Conservation (phyloP, 2,888 invertebrate genomes). For the Syrphus vitripennis region DNA sequence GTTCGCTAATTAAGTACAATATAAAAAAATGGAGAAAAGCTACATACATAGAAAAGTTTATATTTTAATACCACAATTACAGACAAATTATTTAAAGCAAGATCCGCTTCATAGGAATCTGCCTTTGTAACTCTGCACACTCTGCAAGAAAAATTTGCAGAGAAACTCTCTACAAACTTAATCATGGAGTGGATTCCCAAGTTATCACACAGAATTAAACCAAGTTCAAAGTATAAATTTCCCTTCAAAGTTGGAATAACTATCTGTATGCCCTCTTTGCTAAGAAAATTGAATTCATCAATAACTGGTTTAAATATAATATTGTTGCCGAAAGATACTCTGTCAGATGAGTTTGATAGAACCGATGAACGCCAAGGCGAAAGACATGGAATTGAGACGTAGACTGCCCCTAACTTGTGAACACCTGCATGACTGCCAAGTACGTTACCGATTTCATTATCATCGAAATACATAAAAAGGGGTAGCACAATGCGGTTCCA, state of each 20-base stretch:
- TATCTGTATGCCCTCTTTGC: not conserved
- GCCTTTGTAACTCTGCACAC: not conserved
- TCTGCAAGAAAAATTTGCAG: not conserved
- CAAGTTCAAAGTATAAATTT: not conserved
- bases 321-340: not conserved
- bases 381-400: not conserved
- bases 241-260: not conserved
- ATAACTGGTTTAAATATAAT: not conserved
- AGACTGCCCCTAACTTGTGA: not conserved
- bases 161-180: not conserved
- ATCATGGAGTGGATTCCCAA: not conserved
- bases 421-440: not conserved
- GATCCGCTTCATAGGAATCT: not conserved
- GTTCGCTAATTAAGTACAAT: too few relatives aligned
- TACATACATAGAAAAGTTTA: too few relatives aligned
- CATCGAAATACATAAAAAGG: not conserved
- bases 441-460: not conserved
- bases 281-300: not conserved
- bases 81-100: not conserved
- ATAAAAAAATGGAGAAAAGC: too few relatives aligned
- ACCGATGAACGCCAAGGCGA: not conserved
- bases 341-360: not conserved
- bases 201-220: not conserved
- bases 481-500: not conserved
- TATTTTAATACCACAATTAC: too few relatives aligned